These are phyloP conservation scores for Notamacropus eugenii DNA, from an alignment of 2,797 vertebrate genomes.

Conservation along the genomic window DNA sequence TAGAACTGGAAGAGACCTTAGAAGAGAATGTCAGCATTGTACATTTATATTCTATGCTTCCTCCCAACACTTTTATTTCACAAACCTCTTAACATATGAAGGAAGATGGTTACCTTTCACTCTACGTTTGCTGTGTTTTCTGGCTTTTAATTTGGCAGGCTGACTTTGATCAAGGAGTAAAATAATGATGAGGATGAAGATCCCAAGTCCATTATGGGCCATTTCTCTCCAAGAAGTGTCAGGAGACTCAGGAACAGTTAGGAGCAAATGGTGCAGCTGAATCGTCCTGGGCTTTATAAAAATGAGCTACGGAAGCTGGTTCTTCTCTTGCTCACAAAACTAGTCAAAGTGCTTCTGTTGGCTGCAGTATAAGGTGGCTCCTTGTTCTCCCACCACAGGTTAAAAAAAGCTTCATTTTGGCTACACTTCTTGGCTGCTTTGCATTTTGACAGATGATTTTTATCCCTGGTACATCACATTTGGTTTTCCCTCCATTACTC, in stretches of 20 bases:
- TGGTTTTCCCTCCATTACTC: not conserved
- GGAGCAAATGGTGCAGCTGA: constrained; percentile 66
- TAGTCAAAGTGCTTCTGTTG: constrained; percentile 81
- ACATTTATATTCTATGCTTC: not conserved
- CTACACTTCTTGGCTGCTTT: constrained; percentile 60
- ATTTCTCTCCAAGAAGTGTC: constrained; percentile 84
- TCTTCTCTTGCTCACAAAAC: constrained; percentile 82
- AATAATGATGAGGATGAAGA: constrained; percentile 89
- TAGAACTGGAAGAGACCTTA: not conserved
- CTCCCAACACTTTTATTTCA: not conserved
- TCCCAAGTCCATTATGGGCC: constrained; percentile 86
- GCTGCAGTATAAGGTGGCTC: constrained; percentile 87
- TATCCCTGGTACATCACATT: not conserved
- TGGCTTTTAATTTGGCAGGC: constrained; percentile 86
- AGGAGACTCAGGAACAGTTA: constrained; percentile 63
- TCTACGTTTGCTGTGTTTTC: constrained; percentile 89
- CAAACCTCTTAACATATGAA: not conserved
- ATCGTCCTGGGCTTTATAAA: constrained; percentile 85
- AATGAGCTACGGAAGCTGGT: constrained; percentile 84
- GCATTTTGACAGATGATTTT: constrained; percentile 58
- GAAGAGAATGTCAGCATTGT: not conserved
- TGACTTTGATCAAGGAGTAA: constrained; percentile 88
- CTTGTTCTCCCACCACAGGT: constrained; percentile 85
- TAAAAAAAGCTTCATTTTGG: constrained; percentile 62
- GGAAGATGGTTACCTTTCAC: constrained; percentile 88